Evolutionary conservation across 2,888 invertebrate genomes (phyloP).

Genomic region (Gastrophysa polygoni): DNA sequence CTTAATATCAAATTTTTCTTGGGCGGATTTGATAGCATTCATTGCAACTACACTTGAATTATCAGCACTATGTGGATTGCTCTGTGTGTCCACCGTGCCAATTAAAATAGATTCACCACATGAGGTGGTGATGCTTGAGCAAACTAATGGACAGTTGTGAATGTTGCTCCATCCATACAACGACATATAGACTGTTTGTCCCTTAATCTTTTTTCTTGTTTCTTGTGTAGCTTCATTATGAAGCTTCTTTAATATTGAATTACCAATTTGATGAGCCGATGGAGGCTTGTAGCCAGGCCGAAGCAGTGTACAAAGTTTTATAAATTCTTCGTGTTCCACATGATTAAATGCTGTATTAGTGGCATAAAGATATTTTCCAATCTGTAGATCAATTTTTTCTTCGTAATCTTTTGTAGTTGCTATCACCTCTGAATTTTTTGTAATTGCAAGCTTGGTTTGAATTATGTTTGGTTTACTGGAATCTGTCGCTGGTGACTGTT

Average conservation of each 20-base stretch:
- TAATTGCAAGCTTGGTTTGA: too few species aligned
- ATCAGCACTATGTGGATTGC: slow-evolving; percentile 10
- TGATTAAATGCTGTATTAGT: slow-evolving; percentile 3
- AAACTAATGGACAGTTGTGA: neutral
- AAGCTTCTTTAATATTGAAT: neutral
- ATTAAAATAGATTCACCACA: neutral
- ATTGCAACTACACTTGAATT: slow-evolving; percentile 6
- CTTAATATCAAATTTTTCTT: neutral
- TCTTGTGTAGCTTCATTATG: neutral
- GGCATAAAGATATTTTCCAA: slow-evolving; percentile 7
- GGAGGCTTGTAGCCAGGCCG: neutral
- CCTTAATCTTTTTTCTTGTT: neutral
- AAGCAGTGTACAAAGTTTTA: neutral
- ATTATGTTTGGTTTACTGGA: too few species aligned
- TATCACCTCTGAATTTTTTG: too few species aligned
- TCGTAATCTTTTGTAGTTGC: too few species aligned
- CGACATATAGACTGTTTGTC: neutral
- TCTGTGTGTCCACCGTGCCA: neutral
- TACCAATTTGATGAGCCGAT: neutral
- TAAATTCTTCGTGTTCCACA: neutral
- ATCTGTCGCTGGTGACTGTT: too few species aligned
- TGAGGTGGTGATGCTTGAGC: neutral
- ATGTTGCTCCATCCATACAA: slow-evolving; percentile 6
- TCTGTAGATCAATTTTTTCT: slow-evolving; percentile 4
- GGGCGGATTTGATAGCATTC: neutral